These are phyloP conservation scores for Tokudaia muenninki DNA, from an alignment of 2,797 vertebrate species.

Conservation along the genomic window DNA sequence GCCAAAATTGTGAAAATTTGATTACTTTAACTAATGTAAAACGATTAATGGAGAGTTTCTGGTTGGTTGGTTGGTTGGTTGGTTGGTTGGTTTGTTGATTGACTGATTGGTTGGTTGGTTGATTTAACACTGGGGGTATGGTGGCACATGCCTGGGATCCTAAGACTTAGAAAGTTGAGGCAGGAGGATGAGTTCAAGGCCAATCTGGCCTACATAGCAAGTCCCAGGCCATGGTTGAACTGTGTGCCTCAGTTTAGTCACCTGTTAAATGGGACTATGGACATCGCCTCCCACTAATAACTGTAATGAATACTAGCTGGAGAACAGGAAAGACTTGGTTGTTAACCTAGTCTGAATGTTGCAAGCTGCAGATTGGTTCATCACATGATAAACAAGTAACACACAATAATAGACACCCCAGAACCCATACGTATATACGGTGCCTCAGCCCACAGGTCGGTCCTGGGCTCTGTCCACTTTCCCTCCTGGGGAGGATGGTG, in stretches of 20 bases:
- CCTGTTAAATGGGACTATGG: neutral
- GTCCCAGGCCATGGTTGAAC: neutral
- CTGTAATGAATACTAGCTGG: neutral
- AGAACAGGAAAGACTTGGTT: neutral
- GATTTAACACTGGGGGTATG: neutral
- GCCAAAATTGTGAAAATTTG: neutral
- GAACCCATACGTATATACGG: rapidly evolving
- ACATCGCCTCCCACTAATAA: too few relatives aligned
- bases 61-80: neutral
- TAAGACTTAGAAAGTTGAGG: neutral
- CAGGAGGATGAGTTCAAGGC: neutral
- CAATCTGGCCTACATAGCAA: neutral
- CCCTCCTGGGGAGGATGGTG: neutral
- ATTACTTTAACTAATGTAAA: neutral
- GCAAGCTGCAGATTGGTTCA: neutral
- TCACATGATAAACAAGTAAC: neutral
- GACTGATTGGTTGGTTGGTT: neutral
- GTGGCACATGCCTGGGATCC: neutral
- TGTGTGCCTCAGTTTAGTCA: neutral
- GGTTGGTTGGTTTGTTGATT: too few relatives aligned
- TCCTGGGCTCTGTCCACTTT: neutral
- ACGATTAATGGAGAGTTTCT: neutral
- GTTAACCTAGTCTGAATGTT: too few relatives aligned
- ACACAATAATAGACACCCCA: too few relatives aligned
- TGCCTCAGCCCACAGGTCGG: neutral